A percentile compares a stretch with the other conserved stretches of the same genome.
Evolutionary conservation across 2,888 invertebrate genomes (phyloP).

Genomic region (Copidosoma aretas): DNA sequence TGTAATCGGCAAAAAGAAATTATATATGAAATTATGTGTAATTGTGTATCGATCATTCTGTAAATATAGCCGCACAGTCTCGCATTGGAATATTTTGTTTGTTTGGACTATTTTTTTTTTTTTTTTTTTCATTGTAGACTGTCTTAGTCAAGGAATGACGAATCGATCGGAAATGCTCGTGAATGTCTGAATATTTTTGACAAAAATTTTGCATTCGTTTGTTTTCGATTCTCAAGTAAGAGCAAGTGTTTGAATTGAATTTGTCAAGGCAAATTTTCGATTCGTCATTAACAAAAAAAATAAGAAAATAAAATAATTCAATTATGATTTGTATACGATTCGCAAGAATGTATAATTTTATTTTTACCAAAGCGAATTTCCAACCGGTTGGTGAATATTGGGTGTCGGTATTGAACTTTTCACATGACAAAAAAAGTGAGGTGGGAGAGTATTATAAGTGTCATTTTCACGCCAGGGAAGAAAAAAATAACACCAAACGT

Average conservation of each 20-base stretch:
- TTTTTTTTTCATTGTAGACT: conserved; percentile 22
- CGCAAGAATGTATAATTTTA: conserved; percentile 31
- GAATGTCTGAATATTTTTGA: conserved; percentile 7
- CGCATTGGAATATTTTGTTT: too few relatives aligned
- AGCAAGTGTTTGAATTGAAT: background rate
- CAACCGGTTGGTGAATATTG: conserved; percentile 24
- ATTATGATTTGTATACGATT: conserved; percentile 28
- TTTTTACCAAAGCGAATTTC: conserved; percentile 26
- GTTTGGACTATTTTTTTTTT: background rate
- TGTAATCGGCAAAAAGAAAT: conserved; percentile 17
- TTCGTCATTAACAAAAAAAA: conserved; percentile 1
- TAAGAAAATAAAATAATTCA: conserved; percentile 21
- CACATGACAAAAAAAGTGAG: conserved; percentile 2
- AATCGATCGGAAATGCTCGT: conserved; percentile 16
- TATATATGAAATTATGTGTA: conserved; percentile 33
- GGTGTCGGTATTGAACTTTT: conserved; percentile 5
- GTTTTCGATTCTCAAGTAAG: background rate
- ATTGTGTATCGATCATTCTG: conserved; percentile 31
- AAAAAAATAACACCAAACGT: conserved; percentile 24
- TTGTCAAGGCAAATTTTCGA: background rate
- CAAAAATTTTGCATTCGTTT: background rate
- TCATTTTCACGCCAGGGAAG: conserved; percentile 38
- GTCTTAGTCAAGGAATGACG: conserved; percentile 6
- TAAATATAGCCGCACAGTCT: conserved; percentile 32
- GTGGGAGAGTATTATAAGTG: conserved; percentile 33